Conservation (phyloP, 1,140 invertebrate species). For the Sipha flava region DNA sequence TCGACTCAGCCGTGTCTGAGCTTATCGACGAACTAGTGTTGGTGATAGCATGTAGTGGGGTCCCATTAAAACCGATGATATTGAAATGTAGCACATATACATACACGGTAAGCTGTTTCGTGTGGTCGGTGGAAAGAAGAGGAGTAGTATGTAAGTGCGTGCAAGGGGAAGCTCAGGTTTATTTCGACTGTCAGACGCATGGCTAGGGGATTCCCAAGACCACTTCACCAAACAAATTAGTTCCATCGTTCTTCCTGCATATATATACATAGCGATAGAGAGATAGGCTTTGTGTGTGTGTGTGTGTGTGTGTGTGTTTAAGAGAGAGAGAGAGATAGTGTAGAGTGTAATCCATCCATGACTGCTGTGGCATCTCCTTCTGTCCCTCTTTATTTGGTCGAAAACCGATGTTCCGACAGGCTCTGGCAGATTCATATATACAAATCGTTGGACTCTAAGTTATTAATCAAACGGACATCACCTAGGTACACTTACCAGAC, state of each 20-base stretch:
- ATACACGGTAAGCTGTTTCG: not conserved
- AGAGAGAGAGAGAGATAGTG: not conserved
- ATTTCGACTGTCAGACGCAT: constrained; percentile 23
- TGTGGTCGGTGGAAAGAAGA: not conserved
- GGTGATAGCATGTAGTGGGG: not conserved
- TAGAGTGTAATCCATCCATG: not conserved
- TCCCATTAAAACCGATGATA: not conserved
- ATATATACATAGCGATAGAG: not conserved
- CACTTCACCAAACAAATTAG: constrained; percentile 23
- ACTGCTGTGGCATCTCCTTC: not conserved
- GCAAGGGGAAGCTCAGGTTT: constrained; percentile 1
- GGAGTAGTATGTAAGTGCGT: not conserved
- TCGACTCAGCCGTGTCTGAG: not conserved
- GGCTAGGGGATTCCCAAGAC: constrained; percentile 2
- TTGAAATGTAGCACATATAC: constrained; percentile 6
- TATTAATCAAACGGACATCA: constrained; percentile 14
- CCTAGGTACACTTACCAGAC: not conserved
- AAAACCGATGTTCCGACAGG: not conserved
- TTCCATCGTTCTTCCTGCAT: not conserved
- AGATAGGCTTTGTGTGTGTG: too few relatives aligned
- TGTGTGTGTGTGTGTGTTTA: too few relatives aligned
- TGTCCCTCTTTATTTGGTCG: not conserved
- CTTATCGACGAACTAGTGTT: not conserved
- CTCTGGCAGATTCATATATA: not conserved
- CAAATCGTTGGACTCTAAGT: not conserved